Evolutionary conservation across 2,888 invertebrate genomes (phyloP).

Genomic region (Elegia similella): DNA sequence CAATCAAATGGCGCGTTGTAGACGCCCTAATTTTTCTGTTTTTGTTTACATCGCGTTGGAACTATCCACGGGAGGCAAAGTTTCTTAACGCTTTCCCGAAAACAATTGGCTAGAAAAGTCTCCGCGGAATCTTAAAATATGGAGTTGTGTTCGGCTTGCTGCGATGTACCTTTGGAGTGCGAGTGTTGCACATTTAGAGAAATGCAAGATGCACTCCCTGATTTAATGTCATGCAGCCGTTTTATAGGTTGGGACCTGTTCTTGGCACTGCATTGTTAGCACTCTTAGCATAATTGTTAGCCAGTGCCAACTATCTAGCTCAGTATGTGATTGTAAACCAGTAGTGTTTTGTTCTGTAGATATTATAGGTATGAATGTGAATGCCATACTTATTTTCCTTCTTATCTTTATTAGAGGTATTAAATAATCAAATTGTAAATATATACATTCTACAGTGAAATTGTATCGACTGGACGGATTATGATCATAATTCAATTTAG

Average conservation of each 20-base stretch:
- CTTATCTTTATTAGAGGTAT: slow-evolving; percentile 1
- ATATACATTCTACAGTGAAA: neutral
- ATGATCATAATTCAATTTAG: neutral
- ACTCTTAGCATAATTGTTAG: neutral
- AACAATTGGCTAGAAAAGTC: neutral
- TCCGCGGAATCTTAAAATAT: neutral
- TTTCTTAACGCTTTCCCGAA: neutral
- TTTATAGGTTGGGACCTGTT: slow-evolving; percentile 5
- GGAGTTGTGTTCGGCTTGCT: slow-evolving; percentile 1
- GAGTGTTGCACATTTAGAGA: slow-evolving; percentile 15
- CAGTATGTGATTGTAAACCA: neutral
- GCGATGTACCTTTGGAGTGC: neutral
- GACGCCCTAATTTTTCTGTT: slow-evolving; percentile 1
- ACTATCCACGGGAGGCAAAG: neutral
- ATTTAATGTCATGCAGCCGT: slow-evolving; percentile 6
- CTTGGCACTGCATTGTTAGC: slow-evolving; percentile 11
- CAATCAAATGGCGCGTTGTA: neutral
- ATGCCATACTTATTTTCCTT: slow-evolving; percentile 3
- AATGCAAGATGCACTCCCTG: slow-evolving; percentile 17
- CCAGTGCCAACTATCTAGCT: slow-evolving; percentile 13
- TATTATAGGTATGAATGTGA: slow-evolving; percentile 5
- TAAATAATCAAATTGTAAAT: slow-evolving; percentile 6
- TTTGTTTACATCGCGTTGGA: neutral
- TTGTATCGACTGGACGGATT: neutral
- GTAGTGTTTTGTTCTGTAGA: slow-evolving; percentile 5